These are phyloP conservation scores for Dermatemys mawii DNA, from an alignment of 2,113 vertebrate species.

Conservation along the genomic window DNA sequence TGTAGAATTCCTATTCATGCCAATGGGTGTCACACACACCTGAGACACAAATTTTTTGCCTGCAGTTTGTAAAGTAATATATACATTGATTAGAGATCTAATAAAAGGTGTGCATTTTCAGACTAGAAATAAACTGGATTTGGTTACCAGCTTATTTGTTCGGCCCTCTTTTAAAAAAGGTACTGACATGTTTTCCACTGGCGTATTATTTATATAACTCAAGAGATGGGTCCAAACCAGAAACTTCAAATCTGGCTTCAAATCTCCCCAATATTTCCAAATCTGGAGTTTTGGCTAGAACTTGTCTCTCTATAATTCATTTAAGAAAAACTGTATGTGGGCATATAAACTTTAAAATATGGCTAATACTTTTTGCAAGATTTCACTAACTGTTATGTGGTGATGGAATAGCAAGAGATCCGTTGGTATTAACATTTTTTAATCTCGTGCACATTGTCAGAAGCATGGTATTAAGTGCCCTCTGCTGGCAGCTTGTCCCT, in stretches of 20 bases:
- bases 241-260: background rate
- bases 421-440: background rate
- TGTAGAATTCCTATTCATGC: background rate
- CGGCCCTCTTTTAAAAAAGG: background rate
- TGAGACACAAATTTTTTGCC: background rate
- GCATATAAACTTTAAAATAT: background rate
- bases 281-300: background rate
- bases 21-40: background rate
- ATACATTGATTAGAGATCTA: conserved; percentile 7
- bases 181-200: background rate
- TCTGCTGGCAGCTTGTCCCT: background rate
- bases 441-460: background rate
- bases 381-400: background rate
- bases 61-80: background rate
- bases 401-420: background rate
- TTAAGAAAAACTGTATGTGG: background rate
- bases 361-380: background rate
- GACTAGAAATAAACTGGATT: background rate
- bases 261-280: background rate
- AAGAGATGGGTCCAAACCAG: background rate
- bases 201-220: conserved; percentile 10
- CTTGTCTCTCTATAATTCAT: background rate
- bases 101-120: background rate
- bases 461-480: background rate
- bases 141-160: conserved; percentile 13